Conservation (phyloP, 2,113 vertebrate genomes). For the Lamprotornis superbus region DNA sequence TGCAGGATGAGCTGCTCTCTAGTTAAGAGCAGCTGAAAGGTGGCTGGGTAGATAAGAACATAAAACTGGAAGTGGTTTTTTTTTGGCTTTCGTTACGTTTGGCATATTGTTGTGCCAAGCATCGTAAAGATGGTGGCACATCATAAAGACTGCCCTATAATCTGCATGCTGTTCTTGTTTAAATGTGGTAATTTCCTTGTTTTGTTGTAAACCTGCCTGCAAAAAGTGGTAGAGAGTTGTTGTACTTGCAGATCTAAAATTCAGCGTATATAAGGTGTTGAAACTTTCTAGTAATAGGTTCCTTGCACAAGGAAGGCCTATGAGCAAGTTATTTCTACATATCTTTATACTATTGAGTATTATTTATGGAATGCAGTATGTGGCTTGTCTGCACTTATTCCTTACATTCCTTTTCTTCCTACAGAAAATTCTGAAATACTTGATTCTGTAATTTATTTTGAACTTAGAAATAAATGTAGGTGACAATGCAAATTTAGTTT, state of each 20-base stretch:
- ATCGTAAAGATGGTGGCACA: neutral
- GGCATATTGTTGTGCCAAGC: neutral
- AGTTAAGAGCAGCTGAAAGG: neutral
- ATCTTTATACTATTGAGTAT: neutral
- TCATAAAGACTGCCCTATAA: neutral
- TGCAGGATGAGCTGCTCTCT: neutral
- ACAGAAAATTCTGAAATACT: neutral
- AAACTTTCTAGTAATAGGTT: neutral
- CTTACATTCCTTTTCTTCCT: neutral
- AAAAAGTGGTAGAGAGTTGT: neutral
- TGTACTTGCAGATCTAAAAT: neutral
- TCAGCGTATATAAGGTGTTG: neutral
- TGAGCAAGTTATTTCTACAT: neutral
- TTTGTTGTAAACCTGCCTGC: neutral
- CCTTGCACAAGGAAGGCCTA: neutral
- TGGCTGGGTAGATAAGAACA: neutral
- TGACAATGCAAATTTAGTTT: neutral
- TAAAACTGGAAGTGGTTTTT: neutral
- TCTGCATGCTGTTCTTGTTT: neutral
- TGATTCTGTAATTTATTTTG: neutral
- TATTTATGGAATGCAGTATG: neutral
- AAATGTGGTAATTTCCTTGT: neutral
- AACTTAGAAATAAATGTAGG: neutral
- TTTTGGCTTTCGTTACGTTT: neutral
- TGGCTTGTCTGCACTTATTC: neutral